Base-by-base conservation (phyloP, 1,140 invertebrate genomes). In the Anastatus disparis region DNA sequence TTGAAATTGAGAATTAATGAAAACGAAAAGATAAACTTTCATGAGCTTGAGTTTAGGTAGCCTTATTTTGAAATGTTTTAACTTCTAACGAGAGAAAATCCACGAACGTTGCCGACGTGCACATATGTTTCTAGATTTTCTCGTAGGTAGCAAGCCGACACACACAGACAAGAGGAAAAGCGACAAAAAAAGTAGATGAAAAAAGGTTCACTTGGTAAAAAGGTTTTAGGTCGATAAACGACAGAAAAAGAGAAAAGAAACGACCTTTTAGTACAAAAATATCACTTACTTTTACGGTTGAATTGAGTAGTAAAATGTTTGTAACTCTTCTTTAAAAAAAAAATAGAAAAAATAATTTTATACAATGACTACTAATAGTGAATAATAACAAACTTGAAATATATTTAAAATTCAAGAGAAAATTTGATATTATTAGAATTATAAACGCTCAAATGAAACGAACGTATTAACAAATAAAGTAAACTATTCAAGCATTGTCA, bases 161-260 rank as follows among this genome's bases (percentile, higher is more conserved):
- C 15, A n/a, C n/a, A n/a, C n/a, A n/a, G n/a, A n/a, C n/a, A n/a
- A n/a, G n/a, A 53, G 24, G 24, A 27, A 40, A 65, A 27, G 48
- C 2, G 50, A 29, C 24, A 15, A 9, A 48, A 62, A 62, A 62
- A 62, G 58, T 8, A 40, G 31, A 35, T 35, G 10, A 3, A 62
- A 62, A 62, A 50, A 48, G 44, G 42, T 27, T 40, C 4, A 40
- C 20, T 35, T 59, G 10, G 10, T 27, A 61, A 62, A 48, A 62
- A 62, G 53, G 26, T 44, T 50, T 42, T 62, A 62, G 59, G 44
- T 62, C 58, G 58, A 46, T 62, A 62, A 62, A 17, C 26, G 59
- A 31, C 59, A 48, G n/a, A n/a, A n/a, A n/a, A n/a, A n/a, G n/a
- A n/a, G n/a, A n/a, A n/a, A n/a, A n/a, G n/a, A n/a, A n/a, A 24